These are phyloP conservation scores for Drosophila fulvimacula DNA, from an alignment of 2,888 invertebrate genomes.

Conservation along the genomic window DNA sequence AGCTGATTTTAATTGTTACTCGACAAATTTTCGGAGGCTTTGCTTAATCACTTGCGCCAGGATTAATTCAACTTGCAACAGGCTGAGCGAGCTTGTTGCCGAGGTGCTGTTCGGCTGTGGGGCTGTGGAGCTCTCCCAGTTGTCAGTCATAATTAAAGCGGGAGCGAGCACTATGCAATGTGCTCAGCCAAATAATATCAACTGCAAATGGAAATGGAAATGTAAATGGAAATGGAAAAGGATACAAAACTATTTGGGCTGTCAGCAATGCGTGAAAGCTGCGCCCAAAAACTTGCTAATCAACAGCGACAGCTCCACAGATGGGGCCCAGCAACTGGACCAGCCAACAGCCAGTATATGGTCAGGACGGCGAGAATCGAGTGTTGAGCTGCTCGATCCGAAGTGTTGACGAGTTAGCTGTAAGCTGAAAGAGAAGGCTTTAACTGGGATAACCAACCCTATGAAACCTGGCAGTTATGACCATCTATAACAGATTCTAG, in stretches of 20 bases:
- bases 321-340: conserved; percentile 1
- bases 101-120: not conserved
- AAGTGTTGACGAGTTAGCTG: not conserved
- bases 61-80: conserved; percentile 49
- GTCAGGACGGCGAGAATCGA: not conserved
- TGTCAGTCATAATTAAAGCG: conserved; percentile 4
- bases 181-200: conserved; percentile 48
- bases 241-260: conserved; percentile 59
- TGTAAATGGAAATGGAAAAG: too few species aligned
- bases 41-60: conserved; percentile 72
- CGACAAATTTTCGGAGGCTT: conserved; percentile 62
- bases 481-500: too few species aligned
- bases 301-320: conserved; percentile 55
- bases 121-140: too few species aligned
- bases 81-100: not conserved
- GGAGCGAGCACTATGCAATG: conserved; percentile 25
- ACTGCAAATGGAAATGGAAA: conserved; percentile 31
- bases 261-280: conserved; percentile 20
- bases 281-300: conserved; percentile 60
- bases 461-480: too few species aligned
- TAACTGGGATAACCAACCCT: too few species aligned
- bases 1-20: conserved; percentile 71
- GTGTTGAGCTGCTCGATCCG: not conserved
- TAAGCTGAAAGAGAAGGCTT: too few species aligned
- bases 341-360: not conserved